A percentile compares a stretch with the other conserved stretches of the same genome.
Conservation (phyloP, 2,888 invertebrate genomes). For the Morpho helenor region DNA sequence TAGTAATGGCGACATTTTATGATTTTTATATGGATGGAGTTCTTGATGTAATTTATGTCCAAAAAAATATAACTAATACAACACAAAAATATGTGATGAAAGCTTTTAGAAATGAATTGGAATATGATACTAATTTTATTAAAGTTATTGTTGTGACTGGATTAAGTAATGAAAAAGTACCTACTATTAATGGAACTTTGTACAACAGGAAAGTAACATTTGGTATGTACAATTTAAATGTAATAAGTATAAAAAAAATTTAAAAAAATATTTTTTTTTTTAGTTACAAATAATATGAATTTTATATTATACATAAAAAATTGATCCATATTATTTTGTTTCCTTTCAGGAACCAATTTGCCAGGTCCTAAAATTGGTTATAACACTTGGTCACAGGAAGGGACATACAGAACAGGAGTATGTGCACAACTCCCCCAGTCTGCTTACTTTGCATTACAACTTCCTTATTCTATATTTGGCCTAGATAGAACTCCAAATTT, state of each 20-base stretch:
- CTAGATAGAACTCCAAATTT: conserved; percentile 99
- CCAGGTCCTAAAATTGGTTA: conserved; percentile 95
- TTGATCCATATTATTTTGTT: neutral
- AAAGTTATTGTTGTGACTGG: conserved; percentile 97
- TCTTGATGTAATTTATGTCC: conserved; percentile 91
- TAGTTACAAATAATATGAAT: too few relatives aligned
- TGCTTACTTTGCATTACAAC: conserved; percentile 93
- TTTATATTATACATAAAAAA: too few relatives aligned
- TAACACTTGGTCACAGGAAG: conserved; percentile 93
- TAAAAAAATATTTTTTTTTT: too few relatives aligned
- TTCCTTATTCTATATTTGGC: conserved; percentile 97
- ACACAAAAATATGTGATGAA: conserved; percentile 80
- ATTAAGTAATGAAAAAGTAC: conserved; percentile 83
- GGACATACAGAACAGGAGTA: conserved; percentile 86
- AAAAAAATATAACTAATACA: conserved; percentile 60
- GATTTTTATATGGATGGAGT: conserved; percentile 97
- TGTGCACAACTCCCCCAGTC: conserved; percentile 95
- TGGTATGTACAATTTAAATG: conserved; percentile 64
- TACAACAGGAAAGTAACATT: conserved; percentile 89
- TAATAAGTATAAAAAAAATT: neutral
- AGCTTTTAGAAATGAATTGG: conserved; percentile 91
- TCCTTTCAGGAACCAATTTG: conserved; percentile 85
- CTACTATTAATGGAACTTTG: conserved; percentile 85
- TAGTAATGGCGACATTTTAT: conserved; percentile 93
- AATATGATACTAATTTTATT: conserved; percentile 97